Evolutionary conservation across 2,888 invertebrate species (phyloP), one percentile per base, ranked within the genome.

Genomic region (Noctua comes): DNA sequence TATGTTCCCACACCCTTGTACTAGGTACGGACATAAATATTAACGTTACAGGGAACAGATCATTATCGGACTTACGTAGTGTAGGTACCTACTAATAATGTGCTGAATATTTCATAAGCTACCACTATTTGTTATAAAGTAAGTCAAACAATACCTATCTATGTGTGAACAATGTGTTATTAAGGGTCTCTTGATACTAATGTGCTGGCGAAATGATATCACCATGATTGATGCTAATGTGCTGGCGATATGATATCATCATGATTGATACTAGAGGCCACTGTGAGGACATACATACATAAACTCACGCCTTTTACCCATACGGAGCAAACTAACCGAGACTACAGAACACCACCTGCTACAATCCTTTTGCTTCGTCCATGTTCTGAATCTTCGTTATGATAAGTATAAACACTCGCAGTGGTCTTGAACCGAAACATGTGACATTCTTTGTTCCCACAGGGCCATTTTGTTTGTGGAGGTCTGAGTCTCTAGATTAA

Each of bases 21-120:
- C 21, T n/a, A 51, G 21, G 6, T 18, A 77, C 66, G 46, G 1
- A 65, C 36, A 54, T 57, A 40, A 54, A 43, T 80, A 79, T 64
- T 46, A 72, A 54, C 62, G 51, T 46, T 64, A 72, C 16, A 54
- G 64, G 54, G 40, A 69, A 48, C 51, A 24, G 46, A 40, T 73
- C 31, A 74, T 40, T 79, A 81, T 81, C 65, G 31, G 48, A 57
- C 57, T 65, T 48, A 65, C 65, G 54, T 4, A 40, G 54, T 57
- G 40, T 36, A 4, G 36, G 36, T 43, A 27, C 18, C 54, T n/a
- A 31, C 64, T 57, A n/a, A 73, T 65, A 73, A 40, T 81, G 57
- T 27, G 10, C 65, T 81, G 54, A 81, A 81, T 59, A 81, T 81
- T 81, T 57, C 16, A 79, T 48, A 16, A 66, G 40, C n/a, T n/a